Conservation (phyloP, 2,113 vertebrate genomes). For the Columbina picui region DNA sequence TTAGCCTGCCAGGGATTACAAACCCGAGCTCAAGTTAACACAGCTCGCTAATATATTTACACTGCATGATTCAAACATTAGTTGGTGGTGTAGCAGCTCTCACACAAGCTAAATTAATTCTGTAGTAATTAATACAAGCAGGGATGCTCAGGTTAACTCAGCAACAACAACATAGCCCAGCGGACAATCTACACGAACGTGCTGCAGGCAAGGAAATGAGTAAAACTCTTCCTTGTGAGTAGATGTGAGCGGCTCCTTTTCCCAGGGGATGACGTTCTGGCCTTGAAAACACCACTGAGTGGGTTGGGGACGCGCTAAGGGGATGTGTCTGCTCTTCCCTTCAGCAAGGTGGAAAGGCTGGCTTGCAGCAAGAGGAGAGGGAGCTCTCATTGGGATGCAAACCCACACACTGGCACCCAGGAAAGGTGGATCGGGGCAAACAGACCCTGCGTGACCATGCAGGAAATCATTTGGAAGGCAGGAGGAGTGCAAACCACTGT, state of each 20-base stretch:
- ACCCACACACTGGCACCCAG: rapidly evolving
- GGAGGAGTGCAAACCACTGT: background rate
- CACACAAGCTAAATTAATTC: background rate
- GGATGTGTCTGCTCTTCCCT: background rate
- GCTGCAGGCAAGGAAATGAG: background rate
- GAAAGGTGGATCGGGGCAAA: background rate
- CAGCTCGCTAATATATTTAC: background rate
- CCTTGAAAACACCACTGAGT: background rate
- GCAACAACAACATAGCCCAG: background rate
- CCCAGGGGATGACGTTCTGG: background rate
- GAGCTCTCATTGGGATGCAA: rapidly evolving
- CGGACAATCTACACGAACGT: background rate
- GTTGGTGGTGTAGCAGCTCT: background rate
- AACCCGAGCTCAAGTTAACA: background rate
- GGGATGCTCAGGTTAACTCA: background rate
- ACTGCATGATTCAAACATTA: background rate
- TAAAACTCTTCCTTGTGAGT: background rate
- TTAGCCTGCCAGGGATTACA: background rate
- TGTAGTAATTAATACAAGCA: background rate
- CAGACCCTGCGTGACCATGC: rapidly evolving
- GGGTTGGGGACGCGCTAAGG: background rate
- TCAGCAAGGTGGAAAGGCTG: background rate
- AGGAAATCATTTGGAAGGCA: background rate
- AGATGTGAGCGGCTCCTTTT: background rate
- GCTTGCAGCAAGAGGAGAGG: background rate